phyloP scores from a whole-genome alignment of 2,797 vertebrate species.

The Tauraco hartlaubi region DNA sequence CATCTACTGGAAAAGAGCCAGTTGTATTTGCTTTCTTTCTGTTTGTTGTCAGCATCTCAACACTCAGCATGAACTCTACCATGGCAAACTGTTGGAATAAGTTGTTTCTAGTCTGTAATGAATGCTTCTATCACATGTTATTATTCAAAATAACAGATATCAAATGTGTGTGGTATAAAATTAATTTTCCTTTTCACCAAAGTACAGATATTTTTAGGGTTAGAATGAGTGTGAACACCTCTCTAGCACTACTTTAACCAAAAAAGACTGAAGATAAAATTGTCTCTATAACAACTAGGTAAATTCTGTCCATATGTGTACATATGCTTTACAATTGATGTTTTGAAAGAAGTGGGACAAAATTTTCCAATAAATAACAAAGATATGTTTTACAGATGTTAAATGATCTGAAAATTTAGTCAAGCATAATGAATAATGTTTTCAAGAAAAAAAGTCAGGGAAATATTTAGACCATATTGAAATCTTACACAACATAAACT shows the following conservation, averaged over 20 bases:
- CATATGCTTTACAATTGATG: background rate
- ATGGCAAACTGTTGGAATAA: conserved; percentile 61
- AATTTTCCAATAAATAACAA: background rate
- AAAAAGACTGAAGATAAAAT: background rate
- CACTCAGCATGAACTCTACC: conserved; percentile 44
- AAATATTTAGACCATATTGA: background rate
- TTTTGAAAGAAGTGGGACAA: background rate
- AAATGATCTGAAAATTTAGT: background rate
- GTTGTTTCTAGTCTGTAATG: conserved; percentile 73
- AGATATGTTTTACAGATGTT: background rate
- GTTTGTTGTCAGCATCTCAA: conserved; percentile 70
- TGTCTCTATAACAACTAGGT: background rate
- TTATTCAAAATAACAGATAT: conserved; percentile 76
- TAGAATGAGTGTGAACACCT: background rate
- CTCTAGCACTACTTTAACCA: background rate
- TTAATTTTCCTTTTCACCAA: conserved; percentile 55
- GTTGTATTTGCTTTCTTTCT: conserved; percentile 57
- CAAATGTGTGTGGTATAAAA: conserved; percentile 32
- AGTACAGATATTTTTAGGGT: background rate
- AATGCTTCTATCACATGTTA: conserved; percentile 62
- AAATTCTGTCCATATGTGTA: background rate
- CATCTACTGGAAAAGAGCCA: conserved; percentile 58
- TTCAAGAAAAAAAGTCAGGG: background rate
- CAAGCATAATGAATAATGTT: background rate
- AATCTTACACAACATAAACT: background rate